Conservation (phyloP, 2,888 invertebrate genomes). For the Syrphus vitripennis region DNA sequence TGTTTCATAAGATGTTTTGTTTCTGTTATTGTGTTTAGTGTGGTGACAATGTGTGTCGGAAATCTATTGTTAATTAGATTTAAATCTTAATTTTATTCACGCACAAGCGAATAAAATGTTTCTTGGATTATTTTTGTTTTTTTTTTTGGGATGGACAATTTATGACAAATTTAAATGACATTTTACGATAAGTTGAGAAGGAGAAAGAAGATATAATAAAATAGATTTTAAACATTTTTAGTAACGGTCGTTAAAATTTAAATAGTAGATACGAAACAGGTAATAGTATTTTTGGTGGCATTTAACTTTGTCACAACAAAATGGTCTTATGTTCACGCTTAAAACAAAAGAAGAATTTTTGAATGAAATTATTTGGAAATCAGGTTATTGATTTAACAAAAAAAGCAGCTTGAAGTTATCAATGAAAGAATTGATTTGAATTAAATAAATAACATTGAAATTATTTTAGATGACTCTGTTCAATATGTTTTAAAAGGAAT, state of each 20-base stretch:
- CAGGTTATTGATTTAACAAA: no score
- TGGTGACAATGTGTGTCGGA: slow-evolving; percentile 60
- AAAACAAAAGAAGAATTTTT: not conserved
- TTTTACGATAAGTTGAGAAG: slow-evolving; percentile 33
- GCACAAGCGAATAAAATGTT: slow-evolving; percentile 15
- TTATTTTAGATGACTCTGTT: no score
- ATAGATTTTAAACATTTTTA: slow-evolving; percentile 19
- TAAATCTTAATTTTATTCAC: slow-evolving; percentile 61
- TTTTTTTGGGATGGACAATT: slow-evolving; percentile 27
- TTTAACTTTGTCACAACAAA: slow-evolving; percentile 10
- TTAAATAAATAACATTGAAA: no score
- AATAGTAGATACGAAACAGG: not conserved
- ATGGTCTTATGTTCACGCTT: not conserved
- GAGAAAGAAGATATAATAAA: slow-evolving; percentile 20
- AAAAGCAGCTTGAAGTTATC: no score
- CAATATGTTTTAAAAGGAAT: no score
- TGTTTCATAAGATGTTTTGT: slow-evolving; percentile 4
- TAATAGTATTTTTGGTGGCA: not conserved
- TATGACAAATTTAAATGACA: slow-evolving; percentile 45
- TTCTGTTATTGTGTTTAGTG: slow-evolving; percentile 5
- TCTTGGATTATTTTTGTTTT: not conserved
- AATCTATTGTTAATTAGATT: slow-evolving; percentile 68
- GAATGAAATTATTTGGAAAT: not conserved
- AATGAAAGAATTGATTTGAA: no score
- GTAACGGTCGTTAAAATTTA: slow-evolving; percentile 32